Base-by-base conservation (phyloP, 2,888 invertebrate genomes). In the Anaspis maculata region DNA sequence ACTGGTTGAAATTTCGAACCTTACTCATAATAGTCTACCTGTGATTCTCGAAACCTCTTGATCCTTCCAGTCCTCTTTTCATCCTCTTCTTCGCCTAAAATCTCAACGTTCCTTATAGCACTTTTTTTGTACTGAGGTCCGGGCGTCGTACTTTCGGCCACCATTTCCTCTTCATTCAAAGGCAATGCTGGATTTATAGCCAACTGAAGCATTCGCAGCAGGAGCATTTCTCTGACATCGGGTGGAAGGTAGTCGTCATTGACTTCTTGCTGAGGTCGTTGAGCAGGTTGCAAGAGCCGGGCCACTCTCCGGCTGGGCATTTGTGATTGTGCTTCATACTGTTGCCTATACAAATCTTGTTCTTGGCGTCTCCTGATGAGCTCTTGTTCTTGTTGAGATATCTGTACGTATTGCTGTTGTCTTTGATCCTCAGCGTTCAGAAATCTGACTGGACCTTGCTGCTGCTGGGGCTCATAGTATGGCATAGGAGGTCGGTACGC, bases 71-170 rank as follows among this genome's bases (percentile, higher is more conserved):
- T 24, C 19, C 38, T 31, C 34, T 39, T 47, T 13, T 32, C 30
- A 26, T 44, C 38, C 52, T 38, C 72, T 35, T 77, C 79, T 51
- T 82, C 81, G 1, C 78, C 79, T 15, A 83, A 65, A 47, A 83
- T 80, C 59, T 83, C 80, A 14, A 83, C 77, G 56, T 80, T 83
- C 45, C 83, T 70, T 12, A 81, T 74, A 31, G 78, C 77, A 45
- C 72, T 72, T 45, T 73, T 59, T 43, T 76, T 68, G 34, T 73
- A 64, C 19, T 61, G 51, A 2, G 71, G 68, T 2, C 70, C 70
- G 12, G 71, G 70, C 29, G 71, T 67, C 0, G 69, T 23, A 55
- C 62, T 45, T 13, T 51, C 49, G 6, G 19, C 19, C 15, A 51
- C 52, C 27, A 51, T 44, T 19, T 59, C 60, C n/a, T 60, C 52